Conservation (phyloP, 2,888 invertebrate species). For the Dynastes maya region DNA sequence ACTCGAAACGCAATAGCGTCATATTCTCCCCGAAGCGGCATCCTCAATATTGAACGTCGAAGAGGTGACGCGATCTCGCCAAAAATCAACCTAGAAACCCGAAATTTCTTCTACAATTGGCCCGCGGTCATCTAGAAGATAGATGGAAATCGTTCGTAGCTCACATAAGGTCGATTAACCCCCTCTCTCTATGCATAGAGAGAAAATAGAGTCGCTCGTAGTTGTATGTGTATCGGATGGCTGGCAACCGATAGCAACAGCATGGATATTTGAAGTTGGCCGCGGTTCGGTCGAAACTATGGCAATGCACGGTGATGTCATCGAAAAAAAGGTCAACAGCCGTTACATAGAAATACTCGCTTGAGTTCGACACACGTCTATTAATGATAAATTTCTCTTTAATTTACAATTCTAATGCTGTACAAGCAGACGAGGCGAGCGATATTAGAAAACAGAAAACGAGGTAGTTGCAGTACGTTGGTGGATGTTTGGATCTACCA, state of each 20-base stretch:
- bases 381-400: constrained; percentile 24
- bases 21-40: too few relatives aligned
- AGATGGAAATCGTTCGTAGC: neutral
- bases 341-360: constrained; percentile 8
- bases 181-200: too few relatives aligned
- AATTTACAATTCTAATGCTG: constrained; percentile 24
- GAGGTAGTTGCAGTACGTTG: too few relatives aligned
- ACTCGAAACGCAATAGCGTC: too few relatives aligned
- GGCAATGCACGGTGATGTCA: constrained; percentile 20
- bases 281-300: constrained; percentile 15
- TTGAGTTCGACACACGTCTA: neutral
- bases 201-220: too few relatives aligned
- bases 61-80: neutral
- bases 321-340: constrained; percentile 26
- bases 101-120: neutral
- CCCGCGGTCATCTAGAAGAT: neutral
- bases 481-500: too few relatives aligned
- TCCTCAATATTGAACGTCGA: too few relatives aligned
- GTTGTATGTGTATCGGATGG: too few relatives aligned
- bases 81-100: constrained; percentile 22
- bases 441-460: neutral
- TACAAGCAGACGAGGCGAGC: neutral
- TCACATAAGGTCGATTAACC: neutral
- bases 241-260: neutral
- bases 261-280: constrained; percentile 1